Evolutionary conservation across 2,888 invertebrate genomes (phyloP).

Genomic region (Agrochola circellaris): DNA sequence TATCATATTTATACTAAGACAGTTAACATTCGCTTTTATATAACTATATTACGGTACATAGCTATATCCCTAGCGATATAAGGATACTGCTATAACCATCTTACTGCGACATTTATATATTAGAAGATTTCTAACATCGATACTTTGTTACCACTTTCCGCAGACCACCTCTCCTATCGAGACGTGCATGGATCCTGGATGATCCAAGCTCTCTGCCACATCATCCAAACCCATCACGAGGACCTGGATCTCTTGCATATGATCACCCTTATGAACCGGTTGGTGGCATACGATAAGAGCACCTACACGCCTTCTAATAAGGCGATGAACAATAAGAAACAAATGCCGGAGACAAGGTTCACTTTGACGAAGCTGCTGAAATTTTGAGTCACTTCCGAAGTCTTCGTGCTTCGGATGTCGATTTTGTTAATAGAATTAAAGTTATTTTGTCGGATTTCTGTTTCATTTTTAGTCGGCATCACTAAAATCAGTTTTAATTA

Average conservation of each 20-base stretch:
- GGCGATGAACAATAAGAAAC: constrained; percentile 76
- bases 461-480: neutral
- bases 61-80: too few species aligned
- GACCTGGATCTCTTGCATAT: constrained; percentile 77
- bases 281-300: constrained; percentile 73
- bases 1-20: too few species aligned
- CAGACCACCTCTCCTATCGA: constrained; percentile 79
- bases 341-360: constrained; percentile 81
- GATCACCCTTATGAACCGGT: constrained; percentile 75
- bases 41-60: too few species aligned
- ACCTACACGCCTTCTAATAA: constrained; percentile 70
- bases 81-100: too few species aligned
- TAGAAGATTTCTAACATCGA: neutral
- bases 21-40: too few species aligned
- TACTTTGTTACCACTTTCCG: constrained; percentile 8
- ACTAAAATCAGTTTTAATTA: neutral
- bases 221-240: constrained; percentile 70
- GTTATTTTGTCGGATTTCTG: neutral
- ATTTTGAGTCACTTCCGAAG: constrained; percentile 43
- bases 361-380: constrained; percentile 77
- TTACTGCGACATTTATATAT: too few species aligned
- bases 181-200: constrained; percentile 79
- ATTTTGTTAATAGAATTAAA: constrained; percentile 11
- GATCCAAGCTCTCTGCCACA: constrained; percentile 80
- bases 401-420: neutral